Percentiles rank a stretch among this genome's conserved stretches.
Evolutionary conservation across 2,888 invertebrate genomes (phyloP).

Genomic region (Dicranocentrus wangi): DNA sequence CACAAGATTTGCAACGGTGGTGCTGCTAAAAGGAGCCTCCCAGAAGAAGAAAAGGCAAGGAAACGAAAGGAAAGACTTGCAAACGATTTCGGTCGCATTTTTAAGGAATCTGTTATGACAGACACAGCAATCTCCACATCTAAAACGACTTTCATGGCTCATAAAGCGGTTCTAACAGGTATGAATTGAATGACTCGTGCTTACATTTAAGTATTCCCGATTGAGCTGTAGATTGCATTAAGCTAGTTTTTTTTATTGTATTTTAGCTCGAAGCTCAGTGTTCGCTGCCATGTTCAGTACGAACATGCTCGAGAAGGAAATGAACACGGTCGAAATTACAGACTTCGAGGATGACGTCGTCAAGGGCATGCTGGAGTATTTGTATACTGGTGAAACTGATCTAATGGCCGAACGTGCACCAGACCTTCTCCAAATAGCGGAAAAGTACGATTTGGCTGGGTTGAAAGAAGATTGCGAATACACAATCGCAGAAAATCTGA

Average conservation of each 20-base stretch:
- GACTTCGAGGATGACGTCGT: conserved; percentile 71
- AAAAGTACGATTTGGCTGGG: conserved; percentile 70
- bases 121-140: conserved; percentile 65
- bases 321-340: conserved; percentile 68
- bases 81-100: conserved; percentile 56
- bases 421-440: conserved; percentile 71
- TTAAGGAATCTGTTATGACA: conserved; percentile 49
- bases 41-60: conserved; percentile 64
- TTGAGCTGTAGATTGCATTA: no score
- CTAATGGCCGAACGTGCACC: conserved; percentile 64
- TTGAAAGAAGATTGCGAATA: conserved; percentile 71
- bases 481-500: conserved; percentile 66
- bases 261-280: conserved; percentile 69
- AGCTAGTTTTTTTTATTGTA: no score
- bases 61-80: conserved; percentile 57
- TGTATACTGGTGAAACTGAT: conserved; percentile 69
- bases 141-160: conserved; percentile 66
- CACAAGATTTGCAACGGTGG: conserved; percentile 69
- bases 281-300: conserved; percentile 70
- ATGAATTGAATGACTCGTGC: background rate
- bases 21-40: conserved; percentile 52
- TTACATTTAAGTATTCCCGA: no score
- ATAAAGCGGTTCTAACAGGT: conserved; percentile 71
- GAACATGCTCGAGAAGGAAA: conserved; percentile 66
- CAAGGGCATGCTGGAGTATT: conserved; percentile 69